A percentile compares a stretch with the other conserved stretches of the same genome.
Conservation (phyloP, 2,797 vertebrate genomes). For the Chelon auratus region DNA sequence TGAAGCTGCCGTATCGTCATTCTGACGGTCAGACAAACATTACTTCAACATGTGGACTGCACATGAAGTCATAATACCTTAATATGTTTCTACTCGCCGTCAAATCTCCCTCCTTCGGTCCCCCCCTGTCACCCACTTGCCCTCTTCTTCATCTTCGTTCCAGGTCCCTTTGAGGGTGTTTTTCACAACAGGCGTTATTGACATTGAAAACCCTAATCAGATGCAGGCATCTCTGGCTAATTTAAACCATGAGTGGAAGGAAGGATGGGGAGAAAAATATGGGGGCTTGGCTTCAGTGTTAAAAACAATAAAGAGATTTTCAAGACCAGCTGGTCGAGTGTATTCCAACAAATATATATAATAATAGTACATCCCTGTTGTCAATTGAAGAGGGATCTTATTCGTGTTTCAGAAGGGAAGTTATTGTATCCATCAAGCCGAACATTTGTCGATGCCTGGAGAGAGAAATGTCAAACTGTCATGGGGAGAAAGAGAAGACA, state of each 20-base stretch:
- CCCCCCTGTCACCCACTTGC: slow-evolving; percentile 47
- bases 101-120: slow-evolving; percentile 40
- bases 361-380: slow-evolving; percentile 42
- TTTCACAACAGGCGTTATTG: slow-evolving; percentile 79
- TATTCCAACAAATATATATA: slow-evolving; percentile 15
- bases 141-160: slow-evolving; percentile 59
- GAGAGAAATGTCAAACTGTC: slow-evolving; percentile 27
- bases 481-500: neutral
- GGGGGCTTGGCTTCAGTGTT: slow-evolving; percentile 49
- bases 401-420: slow-evolving; percentile 41
- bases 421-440: slow-evolving; percentile 19
- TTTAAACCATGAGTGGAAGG: slow-evolving; percentile 58
- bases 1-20: slow-evolving; percentile 56
- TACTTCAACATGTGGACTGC: slow-evolving; percentile 75
- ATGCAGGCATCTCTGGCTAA: slow-evolving; percentile 71
- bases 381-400: slow-evolving; percentile 37
- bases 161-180: slow-evolving; percentile 68
- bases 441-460: slow-evolving; percentile 15
- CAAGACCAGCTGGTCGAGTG: slow-evolving; percentile 52
- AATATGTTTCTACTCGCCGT: slow-evolving; percentile 62
- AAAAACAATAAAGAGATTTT: slow-evolving; percentile 56
- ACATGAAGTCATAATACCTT: slow-evolving; percentile 76
- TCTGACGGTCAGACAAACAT: slow-evolving; percentile 48
- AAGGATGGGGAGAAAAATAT: neutral
- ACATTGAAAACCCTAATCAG: slow-evolving; percentile 75